phyloP scores from a whole-genome alignment of 2,888 invertebrate genomes.

The Galeruca laticollis region DNA sequence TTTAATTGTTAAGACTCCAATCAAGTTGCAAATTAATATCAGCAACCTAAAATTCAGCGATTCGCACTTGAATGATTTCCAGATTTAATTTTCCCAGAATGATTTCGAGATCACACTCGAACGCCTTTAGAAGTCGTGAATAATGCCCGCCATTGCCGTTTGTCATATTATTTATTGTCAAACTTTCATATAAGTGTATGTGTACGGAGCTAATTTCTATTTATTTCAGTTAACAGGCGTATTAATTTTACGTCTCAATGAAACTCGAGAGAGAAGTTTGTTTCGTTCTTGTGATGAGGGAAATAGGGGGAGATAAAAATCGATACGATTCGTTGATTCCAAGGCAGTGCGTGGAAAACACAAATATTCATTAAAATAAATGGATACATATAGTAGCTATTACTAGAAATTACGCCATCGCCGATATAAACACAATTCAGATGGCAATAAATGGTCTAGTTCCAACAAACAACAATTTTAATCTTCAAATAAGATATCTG shows the following conservation, averaged over 20 bases:
- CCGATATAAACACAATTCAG: too few species aligned
- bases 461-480: too few species aligned
- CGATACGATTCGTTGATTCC: neutral
- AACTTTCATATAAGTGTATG: slow-evolving; percentile 34
- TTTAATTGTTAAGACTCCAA: neutral
- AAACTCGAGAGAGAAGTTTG: slow-evolving; percentile 27
- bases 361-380: too few species aligned
- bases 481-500: too few species aligned
- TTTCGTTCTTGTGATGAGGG: slow-evolving; percentile 4
- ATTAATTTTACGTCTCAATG: slow-evolving; percentile 40
- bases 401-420: too few species aligned
- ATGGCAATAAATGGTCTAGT: too few species aligned
- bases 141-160: slow-evolving; percentile 9
- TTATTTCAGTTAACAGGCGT: slow-evolving; percentile 38
- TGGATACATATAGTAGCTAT: too few species aligned
- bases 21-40: neutral
- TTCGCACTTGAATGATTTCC: slow-evolving; percentile 1
- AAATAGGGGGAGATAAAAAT: neutral
- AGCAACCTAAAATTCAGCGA: neutral
- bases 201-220: slow-evolving; percentile 35
- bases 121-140: neutral
- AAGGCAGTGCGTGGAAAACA: neutral
- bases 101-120: slow-evolving; percentile 8
- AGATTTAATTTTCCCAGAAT: slow-evolving; percentile 5
- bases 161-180: slow-evolving; percentile 37